Conservation (phyloP, 2,113 vertebrate species). For the Alligator sinensis region DNA sequence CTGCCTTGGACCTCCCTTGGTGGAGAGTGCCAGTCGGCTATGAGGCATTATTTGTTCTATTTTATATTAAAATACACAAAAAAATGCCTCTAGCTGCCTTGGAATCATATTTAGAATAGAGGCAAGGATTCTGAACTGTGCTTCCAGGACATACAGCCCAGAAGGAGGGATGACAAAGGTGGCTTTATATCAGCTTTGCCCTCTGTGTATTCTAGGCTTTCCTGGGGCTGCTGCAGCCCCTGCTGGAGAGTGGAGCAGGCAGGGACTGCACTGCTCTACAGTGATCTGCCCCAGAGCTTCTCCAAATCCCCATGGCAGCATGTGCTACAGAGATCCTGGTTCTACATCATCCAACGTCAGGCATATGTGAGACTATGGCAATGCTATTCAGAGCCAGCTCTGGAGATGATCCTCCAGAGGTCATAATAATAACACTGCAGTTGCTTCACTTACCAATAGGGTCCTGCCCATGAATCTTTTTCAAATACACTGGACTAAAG, state of each 20-base stretch:
- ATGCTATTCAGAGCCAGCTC: neutral
- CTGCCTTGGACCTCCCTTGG: slow-evolving; percentile 37
- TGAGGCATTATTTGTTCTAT: slow-evolving; percentile 42
- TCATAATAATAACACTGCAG: fast-evolving
- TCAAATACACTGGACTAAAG: neutral
- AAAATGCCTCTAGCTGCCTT: neutral
- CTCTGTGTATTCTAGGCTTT: neutral
- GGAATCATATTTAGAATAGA: neutral
- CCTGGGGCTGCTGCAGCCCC: neutral
- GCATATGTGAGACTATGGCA: fast-evolving
- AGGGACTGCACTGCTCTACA: neutral
- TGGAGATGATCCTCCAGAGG: neutral
- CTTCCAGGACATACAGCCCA: neutral
- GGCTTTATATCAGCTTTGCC: fast-evolving
- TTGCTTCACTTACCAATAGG: neutral
- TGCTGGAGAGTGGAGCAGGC: neutral
- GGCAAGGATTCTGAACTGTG: neutral
- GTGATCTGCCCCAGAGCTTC: neutral
- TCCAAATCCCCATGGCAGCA: neutral
- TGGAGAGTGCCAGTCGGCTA: slow-evolving; percentile 41
- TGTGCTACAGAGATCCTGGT: neutral
- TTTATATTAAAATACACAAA: neutral
- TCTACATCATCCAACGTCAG: neutral
- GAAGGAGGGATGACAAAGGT: neutral
- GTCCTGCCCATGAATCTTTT: neutral